Evolutionary conservation across 1,140 invertebrate species (phyloP).

Genomic region (Papilio dardanus): DNA sequence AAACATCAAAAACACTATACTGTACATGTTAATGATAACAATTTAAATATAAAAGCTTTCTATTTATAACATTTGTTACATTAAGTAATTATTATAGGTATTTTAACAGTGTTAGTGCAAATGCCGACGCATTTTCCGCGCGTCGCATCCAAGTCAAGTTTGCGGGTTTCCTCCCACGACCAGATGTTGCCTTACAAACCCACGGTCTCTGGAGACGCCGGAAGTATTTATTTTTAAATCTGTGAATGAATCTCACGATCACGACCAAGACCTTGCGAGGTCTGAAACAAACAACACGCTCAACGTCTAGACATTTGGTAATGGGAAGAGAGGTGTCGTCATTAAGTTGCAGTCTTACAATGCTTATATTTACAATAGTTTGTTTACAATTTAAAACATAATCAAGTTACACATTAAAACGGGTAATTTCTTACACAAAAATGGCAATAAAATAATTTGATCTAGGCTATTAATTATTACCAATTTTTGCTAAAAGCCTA

Average conservation of each 20-base stretch:
- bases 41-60: too few species aligned
- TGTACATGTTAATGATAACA: too few species aligned
- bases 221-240: conserved; percentile 63
- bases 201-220: conserved; percentile 46
- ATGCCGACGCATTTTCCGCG: background rate
- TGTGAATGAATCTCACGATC: conserved; percentile 54
- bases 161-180: conserved; percentile 34
- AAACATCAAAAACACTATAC: too few species aligned
- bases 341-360: too few species aligned
- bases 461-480: too few species aligned
- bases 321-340: background rate
- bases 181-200: conserved; percentile 46
- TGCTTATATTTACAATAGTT: background rate
- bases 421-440: too few species aligned
- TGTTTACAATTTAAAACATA: too few species aligned
- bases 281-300: conserved; percentile 51
- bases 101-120: background rate
- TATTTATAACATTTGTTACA: background rate
- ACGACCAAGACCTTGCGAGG: conserved; percentile 68
- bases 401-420: too few species aligned
- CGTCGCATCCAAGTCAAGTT: conserved; percentile 6
- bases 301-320: conserved; percentile 47
- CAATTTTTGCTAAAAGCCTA: too few species aligned
- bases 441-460: too few species aligned
- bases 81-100: background rate